These are phyloP conservation scores for Clarias macrocephalus DNA, from an alignment of 2,113 vertebrate species.

Conservation along the genomic window DNA sequence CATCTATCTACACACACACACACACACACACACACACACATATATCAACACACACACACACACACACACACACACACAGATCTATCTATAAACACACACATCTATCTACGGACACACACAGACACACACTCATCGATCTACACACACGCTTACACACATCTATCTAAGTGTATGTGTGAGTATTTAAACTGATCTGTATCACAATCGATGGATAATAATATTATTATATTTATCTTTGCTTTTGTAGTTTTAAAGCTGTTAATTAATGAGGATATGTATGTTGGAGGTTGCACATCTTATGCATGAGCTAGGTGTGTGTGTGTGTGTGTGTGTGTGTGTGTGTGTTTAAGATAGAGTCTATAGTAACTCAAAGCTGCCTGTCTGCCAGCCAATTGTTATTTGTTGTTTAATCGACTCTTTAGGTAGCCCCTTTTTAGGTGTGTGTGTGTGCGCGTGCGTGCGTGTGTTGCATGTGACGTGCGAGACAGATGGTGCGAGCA, in stretches of 20 bases:
- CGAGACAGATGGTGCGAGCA: conserved; percentile 72
- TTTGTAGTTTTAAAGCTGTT: background rate
- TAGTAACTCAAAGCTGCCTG: conserved; percentile 29
- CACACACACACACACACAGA: too few species aligned
- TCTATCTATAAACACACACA: too few species aligned
- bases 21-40: too few species aligned
- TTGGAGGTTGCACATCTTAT: background rate
- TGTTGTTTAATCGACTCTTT: conserved; percentile 52
- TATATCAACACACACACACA: too few species aligned
- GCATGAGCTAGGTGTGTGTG: background rate
- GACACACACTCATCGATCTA: too few species aligned
- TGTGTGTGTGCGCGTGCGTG: background rate
- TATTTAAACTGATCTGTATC: background rate
- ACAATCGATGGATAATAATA: background rate
- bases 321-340: too few species aligned
- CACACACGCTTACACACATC: too few species aligned
- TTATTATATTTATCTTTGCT: background rate
- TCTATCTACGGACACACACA: too few species aligned
- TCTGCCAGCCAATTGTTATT: conserved; percentile 47
- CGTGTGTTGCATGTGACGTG: conserved; percentile 18
- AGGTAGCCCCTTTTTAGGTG: conserved; percentile 47
- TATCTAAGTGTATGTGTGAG: background rate
- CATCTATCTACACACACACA: too few species aligned
- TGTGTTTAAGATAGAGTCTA: background rate
- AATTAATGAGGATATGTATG: background rate